These are phyloP conservation scores for Platycheirus rosarum DNA, from an alignment of 2,888 invertebrate species.

Conservation along the genomic window DNA sequence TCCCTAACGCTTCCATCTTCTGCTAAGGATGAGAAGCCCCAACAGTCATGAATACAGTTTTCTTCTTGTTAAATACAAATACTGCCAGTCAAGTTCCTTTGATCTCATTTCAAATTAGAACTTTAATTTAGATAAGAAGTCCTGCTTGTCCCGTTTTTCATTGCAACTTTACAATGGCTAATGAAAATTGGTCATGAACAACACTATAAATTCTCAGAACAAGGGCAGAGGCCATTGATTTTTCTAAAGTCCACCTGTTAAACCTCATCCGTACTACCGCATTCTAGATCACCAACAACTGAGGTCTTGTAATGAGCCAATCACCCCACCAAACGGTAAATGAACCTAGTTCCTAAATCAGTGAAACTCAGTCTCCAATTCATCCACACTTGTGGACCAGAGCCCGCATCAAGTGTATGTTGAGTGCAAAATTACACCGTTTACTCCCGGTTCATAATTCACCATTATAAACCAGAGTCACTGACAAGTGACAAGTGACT, in stretches of 20 bases:
- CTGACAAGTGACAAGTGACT: constrained; percentile 73
- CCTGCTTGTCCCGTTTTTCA: no score
- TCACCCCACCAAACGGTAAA: constrained; percentile 27
- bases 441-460: constrained; percentile 67
- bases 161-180: no score
- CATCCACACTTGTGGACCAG: not conserved
- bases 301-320: constrained; percentile 1
- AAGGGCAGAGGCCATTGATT: no score
- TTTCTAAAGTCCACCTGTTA: not conserved
- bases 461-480: constrained; percentile 73
- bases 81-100: no score
- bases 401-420: constrained; percentile 10
- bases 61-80: no score
- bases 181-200: no score
- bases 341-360: constrained; percentile 17
- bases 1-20: no score
- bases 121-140: no score
- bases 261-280: not conserved
- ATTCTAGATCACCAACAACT: constrained; percentile 15
- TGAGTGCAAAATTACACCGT: constrained; percentile 46
- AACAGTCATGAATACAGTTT: no score
- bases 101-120: no score
- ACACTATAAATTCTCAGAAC: no score
- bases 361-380: not conserved
- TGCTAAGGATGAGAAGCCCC: no score